These are phyloP conservation scores for Petrosia ficiformis DNA, from an alignment of 37 sponge, comb jelly and placozoan genomes.

Conservation along the genomic window DNA sequence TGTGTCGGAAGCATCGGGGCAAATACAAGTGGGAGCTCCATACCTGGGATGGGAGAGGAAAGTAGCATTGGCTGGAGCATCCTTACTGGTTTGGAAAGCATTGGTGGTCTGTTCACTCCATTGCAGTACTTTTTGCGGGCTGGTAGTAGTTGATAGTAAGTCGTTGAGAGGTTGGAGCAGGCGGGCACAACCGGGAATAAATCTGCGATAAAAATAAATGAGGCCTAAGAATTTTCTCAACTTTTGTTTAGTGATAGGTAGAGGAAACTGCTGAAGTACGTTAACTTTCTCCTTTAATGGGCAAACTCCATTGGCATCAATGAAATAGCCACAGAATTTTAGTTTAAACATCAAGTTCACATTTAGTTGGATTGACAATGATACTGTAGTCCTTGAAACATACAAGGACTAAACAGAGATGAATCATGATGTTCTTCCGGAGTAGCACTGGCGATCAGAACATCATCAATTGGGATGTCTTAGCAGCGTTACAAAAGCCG, in stretches of 20 bases:
- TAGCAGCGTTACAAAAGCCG: too few species aligned
- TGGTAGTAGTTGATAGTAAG: not conserved
- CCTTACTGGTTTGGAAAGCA: slow-evolving; percentile 20
- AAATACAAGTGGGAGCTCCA: slow-evolving; percentile 9
- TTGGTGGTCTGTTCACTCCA: slow-evolving; percentile 13
- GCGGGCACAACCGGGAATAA: slow-evolving; percentile 30
- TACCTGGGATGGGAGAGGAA: slow-evolving; percentile 8
- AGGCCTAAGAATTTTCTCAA: slow-evolving; percentile 33
- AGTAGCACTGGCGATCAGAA: slow-evolving; percentile 11
- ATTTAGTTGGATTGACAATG: slow-evolving; percentile 16
- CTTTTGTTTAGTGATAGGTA: not conserved
- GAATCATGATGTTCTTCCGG: slow-evolving; percentile 12
- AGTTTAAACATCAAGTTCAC: not conserved
- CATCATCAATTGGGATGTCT: slow-evolving; percentile 13
- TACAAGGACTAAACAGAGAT: not conserved
- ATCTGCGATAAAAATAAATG: slow-evolving; percentile 46
- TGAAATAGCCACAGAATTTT: not conserved
- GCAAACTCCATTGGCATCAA: not conserved
- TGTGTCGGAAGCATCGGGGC: slow-evolving; percentile 14
- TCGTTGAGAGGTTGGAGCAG: slow-evolving; percentile 24
- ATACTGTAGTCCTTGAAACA: slow-evolving; percentile 1
- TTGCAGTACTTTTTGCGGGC: not conserved
- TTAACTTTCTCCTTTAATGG: not conserved
- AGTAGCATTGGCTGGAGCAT: slow-evolving; percentile 14
- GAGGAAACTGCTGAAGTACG: not conserved